Percentiles rank a stretch among this genome's conserved stretches.
Conservation (phyloP, 2,113 vertebrate species). For the Takifugu bimaculatus region DNA sequence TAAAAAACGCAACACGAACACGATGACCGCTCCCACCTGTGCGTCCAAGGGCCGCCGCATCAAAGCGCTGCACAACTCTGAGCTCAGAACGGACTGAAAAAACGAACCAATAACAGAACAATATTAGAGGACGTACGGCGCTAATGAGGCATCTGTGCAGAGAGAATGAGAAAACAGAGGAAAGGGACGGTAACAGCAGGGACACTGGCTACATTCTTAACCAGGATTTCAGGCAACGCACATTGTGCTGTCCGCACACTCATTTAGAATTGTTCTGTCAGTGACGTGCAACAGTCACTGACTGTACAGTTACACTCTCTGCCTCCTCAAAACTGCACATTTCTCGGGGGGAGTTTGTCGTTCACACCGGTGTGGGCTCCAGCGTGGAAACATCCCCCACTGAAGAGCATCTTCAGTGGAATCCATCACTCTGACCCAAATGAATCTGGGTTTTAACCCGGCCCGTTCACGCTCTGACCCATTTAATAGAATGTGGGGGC, state of each 20-base stretch:
- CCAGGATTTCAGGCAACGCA: too few species aligned
- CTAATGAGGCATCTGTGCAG: too few species aligned
- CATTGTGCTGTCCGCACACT: too few species aligned
- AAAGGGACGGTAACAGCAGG: too few species aligned
- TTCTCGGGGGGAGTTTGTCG: not conserved
- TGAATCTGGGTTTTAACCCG: slow-evolving; percentile 41
- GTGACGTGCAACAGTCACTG: too few species aligned
- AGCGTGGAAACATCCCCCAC: slow-evolving; percentile 8
- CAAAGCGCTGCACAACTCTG: not conserved
- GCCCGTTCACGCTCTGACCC: slow-evolving; percentile 53
- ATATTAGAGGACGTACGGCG: too few species aligned
- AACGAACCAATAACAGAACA: too few species aligned
- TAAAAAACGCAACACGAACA: slow-evolving; percentile 3
- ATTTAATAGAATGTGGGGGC: slow-evolving; percentile 42
- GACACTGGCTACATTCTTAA: too few species aligned
- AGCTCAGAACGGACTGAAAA: not conserved
- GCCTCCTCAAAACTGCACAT: too few species aligned
- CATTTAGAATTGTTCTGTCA: too few species aligned
- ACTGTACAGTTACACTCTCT: too few species aligned
- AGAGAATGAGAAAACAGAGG: too few species aligned
- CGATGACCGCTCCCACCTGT: slow-evolving; percentile 8
- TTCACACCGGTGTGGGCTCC: not conserved
- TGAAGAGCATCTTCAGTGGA: slow-evolving; percentile 28
- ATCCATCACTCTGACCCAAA: slow-evolving; percentile 64
- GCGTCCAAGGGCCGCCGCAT: not conserved